A percentile compares a stretch with the other conserved stretches of the same genome.
Conservation (phyloP, 2,113 vertebrate genomes). For the Agapornis roseicollis region DNA sequence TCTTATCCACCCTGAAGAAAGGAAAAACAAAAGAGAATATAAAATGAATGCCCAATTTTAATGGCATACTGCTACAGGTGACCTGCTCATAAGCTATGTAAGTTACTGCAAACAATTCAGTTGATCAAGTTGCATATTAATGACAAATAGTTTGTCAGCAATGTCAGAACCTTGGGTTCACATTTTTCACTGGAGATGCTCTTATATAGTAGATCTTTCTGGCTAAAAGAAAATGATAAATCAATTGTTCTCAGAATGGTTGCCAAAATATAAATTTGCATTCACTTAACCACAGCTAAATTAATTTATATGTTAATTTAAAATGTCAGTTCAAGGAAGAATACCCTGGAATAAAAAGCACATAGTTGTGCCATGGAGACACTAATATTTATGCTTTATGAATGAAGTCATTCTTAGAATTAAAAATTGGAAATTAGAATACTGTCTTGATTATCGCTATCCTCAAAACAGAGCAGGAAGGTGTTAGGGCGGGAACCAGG, state of each 20-base stretch:
- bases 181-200: not conserved
- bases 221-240: not conserved
- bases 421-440: not conserved
- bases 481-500: not conserved
- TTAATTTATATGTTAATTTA: conserved; percentile 15
- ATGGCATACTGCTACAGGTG: not conserved
- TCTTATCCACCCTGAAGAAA: not conserved
- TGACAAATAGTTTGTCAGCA: not conserved
- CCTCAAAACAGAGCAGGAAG: not conserved
- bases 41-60: not conserved
- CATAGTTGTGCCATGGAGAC: not conserved
- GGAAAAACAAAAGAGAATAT: not conserved
- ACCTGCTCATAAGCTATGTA: not conserved
- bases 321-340: not conserved
- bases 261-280: conserved; percentile 21
- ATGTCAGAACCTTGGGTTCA: not conserved
- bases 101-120: not conserved
- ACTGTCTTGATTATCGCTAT: not conserved
- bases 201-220: not conserved
- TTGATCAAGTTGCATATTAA: not conserved
- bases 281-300: not conserved
- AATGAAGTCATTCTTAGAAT: not conserved
- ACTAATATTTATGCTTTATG: not conserved
- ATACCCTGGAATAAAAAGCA: not conserved
- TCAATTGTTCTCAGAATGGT: not conserved